Base-by-base conservation (phyloP, 30 jellyfish, hydroid and myxozoan species). In the Pseudorhiza aurosa region DNA sequence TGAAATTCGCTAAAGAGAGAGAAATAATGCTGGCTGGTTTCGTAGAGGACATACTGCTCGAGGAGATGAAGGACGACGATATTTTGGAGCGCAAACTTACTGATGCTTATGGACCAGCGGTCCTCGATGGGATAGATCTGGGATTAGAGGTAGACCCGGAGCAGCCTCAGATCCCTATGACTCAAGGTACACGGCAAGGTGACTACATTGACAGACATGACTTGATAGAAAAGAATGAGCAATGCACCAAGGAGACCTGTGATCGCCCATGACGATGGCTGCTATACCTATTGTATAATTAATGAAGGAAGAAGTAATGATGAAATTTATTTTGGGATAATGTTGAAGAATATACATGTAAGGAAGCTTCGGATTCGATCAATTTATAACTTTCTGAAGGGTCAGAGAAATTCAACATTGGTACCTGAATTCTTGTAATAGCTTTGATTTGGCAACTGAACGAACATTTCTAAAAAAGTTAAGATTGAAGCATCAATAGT, bases 21-120 rank as follows among this genome's bases (percentile, higher is more conserved):
- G 99, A 87, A 65, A 68, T 87, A 1, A 60, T 87, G 87, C 80
- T 93, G 25, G 99, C 97, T 0, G 91, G 84, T 9, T 87, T 93
- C 37, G 87, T 87, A 1, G 99, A 93, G 44, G 99, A 93, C 71
- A 81, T 70, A 6, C 58, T 93, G 43, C 65, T 68, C 37, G 95
- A 83, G 36, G 91, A 68, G 47, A 76, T 81, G 82, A 60, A 77
- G 43, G 97, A 87, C 32, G 99, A 93, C 9, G 88, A 86, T 31
- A 32, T 67, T 6, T 77, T 93, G 37, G 83, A 77, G 14, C 85
- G 87, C 2, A 71, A 76, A 44, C 59, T 93, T 45, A 72, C 33
- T 8, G 89, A 93, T 15, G 80, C 89, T 5, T 93, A 93, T 51
- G 97, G 97, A 0, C 87, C 89, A 29, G 80, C 73, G 15, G 99